These are phyloP conservation scores for Tinea pellionella DNA, from an alignment of 2,888 invertebrate species.

Conservation along the genomic window DNA sequence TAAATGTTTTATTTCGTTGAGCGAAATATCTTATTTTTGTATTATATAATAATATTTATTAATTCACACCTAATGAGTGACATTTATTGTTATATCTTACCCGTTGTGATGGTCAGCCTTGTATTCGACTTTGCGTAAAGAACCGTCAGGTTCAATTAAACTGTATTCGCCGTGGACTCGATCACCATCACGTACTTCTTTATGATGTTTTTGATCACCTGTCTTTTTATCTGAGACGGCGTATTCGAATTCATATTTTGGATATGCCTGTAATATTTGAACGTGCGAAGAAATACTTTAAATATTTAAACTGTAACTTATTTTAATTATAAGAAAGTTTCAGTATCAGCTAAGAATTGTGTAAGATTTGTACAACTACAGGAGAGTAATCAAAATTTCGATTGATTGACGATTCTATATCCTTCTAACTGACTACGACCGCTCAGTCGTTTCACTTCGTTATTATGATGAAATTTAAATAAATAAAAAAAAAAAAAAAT, in stretches of 20 bases:
- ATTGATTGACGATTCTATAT: too few relatives aligned
- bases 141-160: constrained; percentile 67
- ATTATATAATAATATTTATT: background rate
- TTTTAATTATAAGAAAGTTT: too few relatives aligned
- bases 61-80: background rate
- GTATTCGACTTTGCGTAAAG: constrained; percentile 66
- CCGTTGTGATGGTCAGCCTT: constrained; percentile 69
- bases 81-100: constrained; percentile 28
- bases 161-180: constrained; percentile 69
- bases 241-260: constrained; percentile 71
- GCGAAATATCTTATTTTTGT: background rate
- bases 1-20: too few relatives aligned
- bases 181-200: constrained; percentile 65
- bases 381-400: too few relatives aligned
- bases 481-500: too few relatives aligned
- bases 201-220: constrained; percentile 67
- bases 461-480: too few relatives aligned
- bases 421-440: too few relatives aligned
- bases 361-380: too few relatives aligned
- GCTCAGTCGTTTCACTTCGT: too few relatives aligned
- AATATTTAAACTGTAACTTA: too few relatives aligned
- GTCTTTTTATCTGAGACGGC: constrained; percentile 69
- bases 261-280: constrained; percentile 44
- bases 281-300: background rate
- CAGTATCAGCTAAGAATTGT: too few relatives aligned